Conservation (phyloP, 1,140 invertebrate species). For the Platyscapa corneri region DNA sequence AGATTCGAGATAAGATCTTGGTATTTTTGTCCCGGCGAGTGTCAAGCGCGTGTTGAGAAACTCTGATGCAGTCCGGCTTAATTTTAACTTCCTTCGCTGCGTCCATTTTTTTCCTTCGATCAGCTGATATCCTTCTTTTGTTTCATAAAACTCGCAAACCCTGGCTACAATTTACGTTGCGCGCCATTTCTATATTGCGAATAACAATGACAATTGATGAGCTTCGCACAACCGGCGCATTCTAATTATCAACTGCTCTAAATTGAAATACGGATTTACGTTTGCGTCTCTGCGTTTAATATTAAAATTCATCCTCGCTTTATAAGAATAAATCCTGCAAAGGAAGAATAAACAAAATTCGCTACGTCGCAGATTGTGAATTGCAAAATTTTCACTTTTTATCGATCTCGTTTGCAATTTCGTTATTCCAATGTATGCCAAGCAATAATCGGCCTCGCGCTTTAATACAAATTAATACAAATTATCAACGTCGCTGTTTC, state of each 20-base stretch:
- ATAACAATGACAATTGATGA: constrained; percentile 7
- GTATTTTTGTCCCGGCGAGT: background rate
- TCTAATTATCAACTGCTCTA: background rate
- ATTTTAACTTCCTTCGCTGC: too few species aligned
- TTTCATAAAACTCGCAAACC: background rate
- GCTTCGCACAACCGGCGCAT: background rate
- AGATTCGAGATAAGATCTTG: background rate
- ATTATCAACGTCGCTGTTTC: too few species aligned
- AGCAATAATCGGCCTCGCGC: too few species aligned
- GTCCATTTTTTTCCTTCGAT: too few species aligned
- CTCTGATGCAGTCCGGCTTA: too few species aligned
- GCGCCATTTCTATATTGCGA: background rate
- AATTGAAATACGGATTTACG: background rate
- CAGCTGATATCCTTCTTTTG: background rate
- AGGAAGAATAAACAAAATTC: background rate
- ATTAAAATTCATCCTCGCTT: background rate
- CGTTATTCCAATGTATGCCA: too few species aligned
- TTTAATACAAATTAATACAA: too few species aligned
- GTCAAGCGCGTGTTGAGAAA: too few species aligned
- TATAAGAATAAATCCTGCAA: background rate
- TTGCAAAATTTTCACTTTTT: too few species aligned
- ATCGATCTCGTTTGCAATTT: too few species aligned
- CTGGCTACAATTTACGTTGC: background rate
- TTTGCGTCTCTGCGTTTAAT: background rate
- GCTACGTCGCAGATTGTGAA: too few species aligned